Percentiles rank a stretch among this genome's conserved stretches.
These are phyloP conservation scores for Cryptotermes secundus DNA, from an alignment of 1,140 invertebrate species.

Conservation along the genomic window DNA sequence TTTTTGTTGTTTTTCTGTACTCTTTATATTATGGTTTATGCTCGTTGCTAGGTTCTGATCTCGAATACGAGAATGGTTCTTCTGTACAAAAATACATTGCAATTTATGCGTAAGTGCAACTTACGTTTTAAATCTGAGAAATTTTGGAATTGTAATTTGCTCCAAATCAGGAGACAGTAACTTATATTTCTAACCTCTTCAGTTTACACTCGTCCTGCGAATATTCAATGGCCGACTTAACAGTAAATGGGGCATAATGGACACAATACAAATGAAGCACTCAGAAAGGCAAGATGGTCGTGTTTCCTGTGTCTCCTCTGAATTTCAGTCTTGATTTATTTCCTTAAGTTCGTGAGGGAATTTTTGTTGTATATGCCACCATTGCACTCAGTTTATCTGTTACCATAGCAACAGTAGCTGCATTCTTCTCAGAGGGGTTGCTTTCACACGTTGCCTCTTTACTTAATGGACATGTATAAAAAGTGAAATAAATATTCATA, in stretches of 20 bases:
- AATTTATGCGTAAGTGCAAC: no score
- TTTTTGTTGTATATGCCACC: not conserved
- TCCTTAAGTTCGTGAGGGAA: not conserved
- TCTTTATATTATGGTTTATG: no score
- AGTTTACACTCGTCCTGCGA: not conserved
- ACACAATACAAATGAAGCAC: not conserved
- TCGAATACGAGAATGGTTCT: no score
- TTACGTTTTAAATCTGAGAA: no score
- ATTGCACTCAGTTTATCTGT: not conserved
- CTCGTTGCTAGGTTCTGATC: no score
- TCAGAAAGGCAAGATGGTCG: not conserved
- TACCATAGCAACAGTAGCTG: not conserved
- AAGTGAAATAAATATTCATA: not conserved
- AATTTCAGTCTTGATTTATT: constrained; percentile 15
- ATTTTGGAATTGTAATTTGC: no score
- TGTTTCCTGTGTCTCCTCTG: not conserved
- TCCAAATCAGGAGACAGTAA: no score
- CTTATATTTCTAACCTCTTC: not conserved
- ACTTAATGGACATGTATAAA: not conserved
- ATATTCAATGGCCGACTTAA: not conserved
- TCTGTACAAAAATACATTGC: no score
- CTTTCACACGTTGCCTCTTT: not conserved
- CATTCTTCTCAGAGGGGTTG: not conserved
- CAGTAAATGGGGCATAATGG: not conserved
- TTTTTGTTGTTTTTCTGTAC: no score